A percentile compares a stretch with the other conserved stretches of the same genome.
Conservation (phyloP, 37 sponge, comb jelly and placozoan species). For the Spongilla lacustris region DNA sequence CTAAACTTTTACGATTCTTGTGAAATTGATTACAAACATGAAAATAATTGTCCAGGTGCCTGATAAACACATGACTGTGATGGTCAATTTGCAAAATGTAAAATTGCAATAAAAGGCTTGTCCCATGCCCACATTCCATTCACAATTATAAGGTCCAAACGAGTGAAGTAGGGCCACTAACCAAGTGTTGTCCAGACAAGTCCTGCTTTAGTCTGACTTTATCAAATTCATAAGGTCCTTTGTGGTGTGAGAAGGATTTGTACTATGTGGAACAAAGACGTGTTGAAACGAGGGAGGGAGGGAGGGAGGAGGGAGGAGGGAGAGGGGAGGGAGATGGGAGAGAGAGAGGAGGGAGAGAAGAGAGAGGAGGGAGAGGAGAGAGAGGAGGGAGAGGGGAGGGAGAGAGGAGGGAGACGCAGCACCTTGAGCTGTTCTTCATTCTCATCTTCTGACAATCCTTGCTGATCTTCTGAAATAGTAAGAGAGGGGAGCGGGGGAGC, state of each 20-base stretch:
- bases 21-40: too few relatives aligned
- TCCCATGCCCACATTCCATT: too few relatives aligned
- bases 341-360: background rate
- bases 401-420: background rate
- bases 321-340: background rate
- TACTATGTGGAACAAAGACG: constrained; percentile 42
- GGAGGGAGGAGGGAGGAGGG: background rate
- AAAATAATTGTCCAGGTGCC: too few relatives aligned
- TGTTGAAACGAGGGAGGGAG: background rate
- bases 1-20: too few relatives aligned
- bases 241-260: constrained; percentile 73
- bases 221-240: constrained; percentile 73
- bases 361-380: background rate
- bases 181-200: constrained; percentile 56
- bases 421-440: background rate
- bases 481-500: too few relatives aligned
- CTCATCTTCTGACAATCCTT: background rate
- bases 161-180: background rate
- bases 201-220: constrained; percentile 75
- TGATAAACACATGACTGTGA: too few relatives aligned
- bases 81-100: too few relatives aligned
- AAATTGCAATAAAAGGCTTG: too few relatives aligned
- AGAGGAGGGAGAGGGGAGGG: background rate
- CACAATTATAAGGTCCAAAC: too few relatives aligned
- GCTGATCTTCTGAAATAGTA: background rate